Evolutionary conservation across 2,797 vertebrate species (phyloP), one percentile per base, ranked within the genome.

Genomic region (Euthynnus affinis): DNA sequence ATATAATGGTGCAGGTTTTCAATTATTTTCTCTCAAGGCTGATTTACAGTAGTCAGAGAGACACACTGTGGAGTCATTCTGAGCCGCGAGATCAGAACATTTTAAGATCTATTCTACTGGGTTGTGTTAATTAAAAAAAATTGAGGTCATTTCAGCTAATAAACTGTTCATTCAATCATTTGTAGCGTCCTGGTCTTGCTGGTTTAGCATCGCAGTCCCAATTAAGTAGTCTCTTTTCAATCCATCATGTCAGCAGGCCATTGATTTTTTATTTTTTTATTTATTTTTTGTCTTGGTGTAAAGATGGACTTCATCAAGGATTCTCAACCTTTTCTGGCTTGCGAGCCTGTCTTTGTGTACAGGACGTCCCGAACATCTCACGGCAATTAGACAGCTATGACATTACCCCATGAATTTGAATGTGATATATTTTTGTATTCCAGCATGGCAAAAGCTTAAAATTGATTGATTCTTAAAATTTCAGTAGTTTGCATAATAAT

Each of bases 201-300:
- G 81, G 82, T 85, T 86, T 78, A 61, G 85, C 82, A 85, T 34
- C 65, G 64, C 68, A 67, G 78, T 62, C 68, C 76, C 84, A 87
- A 80, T 90, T 81, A 89, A 87, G 80, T 42, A 74, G 79, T 76
- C 63, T 67, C 77, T 73, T 78, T 82, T 89, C 72, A 87, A 77
- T 89, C 84, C 55, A 69, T 89, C 80, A 83, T 44, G 78, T 84
- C 85, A 86, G 82, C 52, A 44, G 60, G 48, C 2, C 82, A 90
- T 89, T 87, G 87, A 90, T 90, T 86, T 80, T 44, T 69, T 60
- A 79, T 52, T 90, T 86, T 80, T 44, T n/a, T n/a, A n/a, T n/a
- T n/a, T n/a, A n/a, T n/a, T 58, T 12, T 48, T 23, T 58, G 37
- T 76, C 32, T 32, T 37, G 40, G 44, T 64, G 61, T 62, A 37